Evolutionary conservation across 2,113 vertebrate species (phyloP).

Genomic region (Regulus satrapa): DNA sequence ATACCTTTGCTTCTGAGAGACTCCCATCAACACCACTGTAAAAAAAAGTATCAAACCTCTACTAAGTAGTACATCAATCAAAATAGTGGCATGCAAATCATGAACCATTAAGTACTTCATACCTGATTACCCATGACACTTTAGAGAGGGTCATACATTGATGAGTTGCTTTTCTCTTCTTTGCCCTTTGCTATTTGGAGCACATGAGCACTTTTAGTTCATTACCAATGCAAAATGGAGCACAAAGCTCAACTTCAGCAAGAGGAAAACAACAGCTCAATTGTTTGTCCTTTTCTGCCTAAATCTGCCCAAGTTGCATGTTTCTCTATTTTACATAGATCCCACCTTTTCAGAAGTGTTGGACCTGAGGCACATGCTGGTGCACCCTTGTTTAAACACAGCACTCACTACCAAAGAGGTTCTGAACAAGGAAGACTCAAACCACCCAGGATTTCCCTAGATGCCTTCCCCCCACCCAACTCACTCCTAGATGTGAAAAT

Average conservation of each 20-base stretch:
- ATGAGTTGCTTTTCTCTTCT: conserved; percentile 46
- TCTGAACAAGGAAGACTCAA: not conserved
- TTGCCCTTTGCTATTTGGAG: conserved; percentile 59
- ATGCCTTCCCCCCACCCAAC: rapidly evolving
- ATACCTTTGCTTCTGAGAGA: conserved; percentile 29
- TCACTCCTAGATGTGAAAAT: not conserved
- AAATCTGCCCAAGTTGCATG: not conserved
- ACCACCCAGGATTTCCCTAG: not conserved
- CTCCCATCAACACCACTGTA: not conserved
- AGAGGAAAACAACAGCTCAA: not conserved
- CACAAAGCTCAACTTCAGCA: not conserved
- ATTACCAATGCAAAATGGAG: conserved; percentile 32
- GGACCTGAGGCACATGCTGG: not conserved
- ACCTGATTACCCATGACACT: conserved; percentile 64
- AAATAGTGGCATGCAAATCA: conserved; percentile 47
- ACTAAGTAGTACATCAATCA: conserved; percentile 48
- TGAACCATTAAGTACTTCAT: conserved; percentile 51
- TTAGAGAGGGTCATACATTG: conserved; percentile 36
- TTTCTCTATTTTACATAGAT: not conserved
- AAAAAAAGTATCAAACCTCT: conserved; percentile 49
- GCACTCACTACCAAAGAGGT: rapidly evolving
- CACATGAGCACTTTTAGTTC: not conserved
- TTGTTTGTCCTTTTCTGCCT: not conserved
- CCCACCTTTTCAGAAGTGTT: not conserved
- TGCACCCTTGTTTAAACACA: not conserved